Conservation (phyloP, 2,797 vertebrate genomes). For the Tragelaphus oryx region DNA sequence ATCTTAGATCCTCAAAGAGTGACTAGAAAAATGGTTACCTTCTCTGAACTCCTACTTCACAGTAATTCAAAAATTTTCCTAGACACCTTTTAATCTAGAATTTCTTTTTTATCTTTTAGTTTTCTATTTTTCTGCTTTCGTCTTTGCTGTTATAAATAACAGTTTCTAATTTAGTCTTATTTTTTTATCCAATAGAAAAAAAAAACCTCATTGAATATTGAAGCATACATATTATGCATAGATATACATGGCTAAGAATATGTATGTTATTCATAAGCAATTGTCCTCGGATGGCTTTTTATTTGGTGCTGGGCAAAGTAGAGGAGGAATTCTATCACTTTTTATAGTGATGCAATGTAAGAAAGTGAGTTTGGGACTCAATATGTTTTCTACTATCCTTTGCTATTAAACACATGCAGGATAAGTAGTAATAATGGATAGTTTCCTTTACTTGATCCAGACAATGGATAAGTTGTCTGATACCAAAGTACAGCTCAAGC, state of each 20-base stretch:
- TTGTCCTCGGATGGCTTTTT: conserved; percentile 33
- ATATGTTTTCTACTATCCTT: not conserved
- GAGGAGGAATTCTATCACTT: not conserved
- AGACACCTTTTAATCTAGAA: conserved; percentile 40
- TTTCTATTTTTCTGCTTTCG: conserved; percentile 55
- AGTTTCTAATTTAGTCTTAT: conserved; percentile 54
- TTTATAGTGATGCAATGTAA: not conserved
- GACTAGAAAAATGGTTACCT: conserved; percentile 66
- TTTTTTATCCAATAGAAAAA: conserved; percentile 56
- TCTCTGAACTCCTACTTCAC: conserved; percentile 69
- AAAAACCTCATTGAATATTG: conserved; percentile 23
- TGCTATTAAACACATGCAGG: not conserved
- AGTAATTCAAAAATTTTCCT: conserved; percentile 55
- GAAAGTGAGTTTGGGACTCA: not conserved
- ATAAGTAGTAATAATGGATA: not conserved
- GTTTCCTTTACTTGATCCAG: conserved; percentile 23
- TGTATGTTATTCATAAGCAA: not conserved
- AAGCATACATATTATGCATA: not conserved
- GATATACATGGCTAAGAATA: not conserved
- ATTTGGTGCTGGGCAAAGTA: not conserved
- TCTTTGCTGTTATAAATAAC: conserved; percentile 15
- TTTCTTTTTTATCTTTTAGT: not conserved
- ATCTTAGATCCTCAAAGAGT: conserved; percentile 69
- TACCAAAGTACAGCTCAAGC: not conserved
- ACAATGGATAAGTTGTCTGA: not conserved